These are phyloP conservation scores for Parascotia fuliginaria DNA, from an alignment of 2,888 invertebrate species.

Conservation along the genomic window DNA sequence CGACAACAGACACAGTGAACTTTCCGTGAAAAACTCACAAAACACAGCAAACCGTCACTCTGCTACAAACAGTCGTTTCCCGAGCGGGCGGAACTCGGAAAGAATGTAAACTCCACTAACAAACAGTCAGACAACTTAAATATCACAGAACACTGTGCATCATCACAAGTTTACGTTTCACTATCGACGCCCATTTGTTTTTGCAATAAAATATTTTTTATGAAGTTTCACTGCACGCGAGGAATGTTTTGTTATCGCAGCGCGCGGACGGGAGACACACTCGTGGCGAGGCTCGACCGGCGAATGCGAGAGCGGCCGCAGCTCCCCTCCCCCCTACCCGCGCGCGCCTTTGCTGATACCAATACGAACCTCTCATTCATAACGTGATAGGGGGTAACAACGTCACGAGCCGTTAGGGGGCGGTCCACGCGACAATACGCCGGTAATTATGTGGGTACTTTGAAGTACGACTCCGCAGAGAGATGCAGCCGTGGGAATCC, in stretches of 20 bases:
- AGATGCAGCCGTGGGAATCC: conserved; percentile 56
- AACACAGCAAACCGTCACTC: conserved; percentile 75
- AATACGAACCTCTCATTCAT: conserved; percentile 73
- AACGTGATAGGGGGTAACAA: conserved; percentile 73
- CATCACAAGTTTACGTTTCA: conserved; percentile 78
- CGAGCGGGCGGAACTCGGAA: conserved; percentile 62
- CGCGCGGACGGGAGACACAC: conserved; percentile 37
- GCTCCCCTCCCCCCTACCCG: conserved; percentile 44
- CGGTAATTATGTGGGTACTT: conserved; percentile 59
- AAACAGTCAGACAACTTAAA: conserved; percentile 43
- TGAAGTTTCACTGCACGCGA: conserved; percentile 80
- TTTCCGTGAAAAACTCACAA: conserved; percentile 63
- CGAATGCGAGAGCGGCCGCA: conserved; percentile 66
- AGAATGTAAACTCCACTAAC: conserved; percentile 60
- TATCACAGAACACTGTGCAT: conserved; percentile 70
- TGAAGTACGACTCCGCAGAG: conserved; percentile 40
- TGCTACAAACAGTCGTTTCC: conserved; percentile 57
- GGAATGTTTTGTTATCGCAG: conserved; percentile 53
- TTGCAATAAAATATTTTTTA: conserved; percentile 66
- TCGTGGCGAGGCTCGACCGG: conserved; percentile 69
- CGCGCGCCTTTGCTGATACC: conserved; percentile 32
- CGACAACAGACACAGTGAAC: conserved; percentile 63
- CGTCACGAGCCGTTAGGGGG: conserved; percentile 54
- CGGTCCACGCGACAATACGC: conserved; percentile 57
- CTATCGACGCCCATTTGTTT: conserved; percentile 80